Evolutionary conservation across 2,113 vertebrate genomes (phyloP).

Genomic region (Scolopax mira): DNA sequence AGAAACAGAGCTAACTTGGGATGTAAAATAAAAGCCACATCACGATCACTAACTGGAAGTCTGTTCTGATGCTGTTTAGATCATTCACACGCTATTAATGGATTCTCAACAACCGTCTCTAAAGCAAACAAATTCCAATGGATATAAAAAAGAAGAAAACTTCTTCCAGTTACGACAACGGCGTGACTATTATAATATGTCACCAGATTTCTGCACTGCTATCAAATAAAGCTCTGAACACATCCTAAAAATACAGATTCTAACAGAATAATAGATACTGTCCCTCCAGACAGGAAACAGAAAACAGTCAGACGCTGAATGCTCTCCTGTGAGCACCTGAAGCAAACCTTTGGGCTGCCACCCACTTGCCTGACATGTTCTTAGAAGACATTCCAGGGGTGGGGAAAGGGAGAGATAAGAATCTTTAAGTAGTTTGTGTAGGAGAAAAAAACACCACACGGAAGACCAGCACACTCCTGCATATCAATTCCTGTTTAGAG

Average conservation of each 20-base stretch:
- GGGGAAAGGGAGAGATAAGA: neutral
- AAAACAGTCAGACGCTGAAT: neutral
- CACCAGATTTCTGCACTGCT: neutral
- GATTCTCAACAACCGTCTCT: neutral
- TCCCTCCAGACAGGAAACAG: neutral
- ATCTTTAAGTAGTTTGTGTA: neutral
- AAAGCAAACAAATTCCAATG: conserved; percentile 35
- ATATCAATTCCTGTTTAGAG: fast-evolving
- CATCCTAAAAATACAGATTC: neutral
- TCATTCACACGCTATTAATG: neutral
- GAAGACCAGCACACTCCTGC: neutral
- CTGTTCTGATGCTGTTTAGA: neutral
- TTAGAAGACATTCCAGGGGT: neutral
- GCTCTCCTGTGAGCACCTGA: neutral
- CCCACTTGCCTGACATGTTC: neutral
- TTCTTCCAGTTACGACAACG: neutral
- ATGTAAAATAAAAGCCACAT: neutral
- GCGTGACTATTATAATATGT: neutral
- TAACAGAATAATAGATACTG: neutral
- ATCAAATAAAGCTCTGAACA: neutral
- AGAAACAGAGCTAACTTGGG: neutral
- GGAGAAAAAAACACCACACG: neutral
- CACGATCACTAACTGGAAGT: neutral
- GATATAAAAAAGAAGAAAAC: neutral
- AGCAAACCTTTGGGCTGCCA: neutral